Evolutionary conservation across 1,140 invertebrate genomes (phyloP).

Genomic region (Ptiloglossa arizonensis): DNA sequence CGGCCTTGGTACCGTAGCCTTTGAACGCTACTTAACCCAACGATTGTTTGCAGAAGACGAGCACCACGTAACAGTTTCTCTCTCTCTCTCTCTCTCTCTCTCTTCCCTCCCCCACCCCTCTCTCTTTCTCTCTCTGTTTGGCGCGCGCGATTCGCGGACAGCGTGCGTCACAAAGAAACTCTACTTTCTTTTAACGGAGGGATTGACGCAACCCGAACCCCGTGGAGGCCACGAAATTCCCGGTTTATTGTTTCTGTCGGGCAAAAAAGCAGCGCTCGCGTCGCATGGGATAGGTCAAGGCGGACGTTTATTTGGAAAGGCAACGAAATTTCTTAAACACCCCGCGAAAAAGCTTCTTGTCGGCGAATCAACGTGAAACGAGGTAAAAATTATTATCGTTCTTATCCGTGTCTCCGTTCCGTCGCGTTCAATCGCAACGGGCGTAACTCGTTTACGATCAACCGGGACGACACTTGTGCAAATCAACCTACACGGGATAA

Average conservation of each 20-base stretch:
- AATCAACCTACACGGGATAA: too few relatives aligned
- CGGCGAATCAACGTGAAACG: constrained; percentile 9
- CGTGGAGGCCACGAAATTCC: constrained; percentile 53
- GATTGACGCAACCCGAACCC: constrained; percentile 33
- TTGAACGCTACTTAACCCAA: neutral
- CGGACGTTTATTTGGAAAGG: constrained; percentile 69
- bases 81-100: neutral
- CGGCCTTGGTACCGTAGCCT: neutral
- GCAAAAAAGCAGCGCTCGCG: constrained; percentile 48
- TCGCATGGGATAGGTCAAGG: constrained; percentile 70
- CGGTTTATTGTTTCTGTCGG: constrained; percentile 70
- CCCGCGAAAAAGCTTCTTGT: constrained; percentile 25
- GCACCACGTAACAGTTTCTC: constrained; percentile 21
- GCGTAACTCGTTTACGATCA: too few relatives aligned
- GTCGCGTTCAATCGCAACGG: too few relatives aligned
- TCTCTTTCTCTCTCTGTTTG: neutral
- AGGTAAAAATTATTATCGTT: neutral
- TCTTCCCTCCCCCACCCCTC: too few relatives aligned
- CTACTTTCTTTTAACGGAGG: constrained; percentile 43
- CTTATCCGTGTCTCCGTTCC: too few relatives aligned
- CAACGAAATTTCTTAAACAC: constrained; percentile 68
- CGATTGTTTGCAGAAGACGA: constrained; percentile 8
- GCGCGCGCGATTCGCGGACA: constrained; percentile 20
- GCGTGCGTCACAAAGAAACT: constrained; percentile 50
- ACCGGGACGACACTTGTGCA: too few relatives aligned